These are phyloP conservation scores for Paracanthobrama guichenoti DNA, from an alignment of 2,113 vertebrate species.

Conservation along the genomic window DNA sequence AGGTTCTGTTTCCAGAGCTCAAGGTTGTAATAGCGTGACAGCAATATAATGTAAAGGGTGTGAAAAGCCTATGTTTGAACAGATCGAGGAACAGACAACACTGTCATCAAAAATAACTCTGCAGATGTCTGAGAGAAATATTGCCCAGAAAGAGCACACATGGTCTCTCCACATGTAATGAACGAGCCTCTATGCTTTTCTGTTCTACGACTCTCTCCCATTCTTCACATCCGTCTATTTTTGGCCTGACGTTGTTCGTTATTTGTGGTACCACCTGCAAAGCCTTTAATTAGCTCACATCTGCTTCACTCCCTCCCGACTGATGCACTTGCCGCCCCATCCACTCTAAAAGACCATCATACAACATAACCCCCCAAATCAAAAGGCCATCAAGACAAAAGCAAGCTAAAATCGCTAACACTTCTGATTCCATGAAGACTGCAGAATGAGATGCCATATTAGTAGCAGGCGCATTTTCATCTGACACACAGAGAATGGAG, in stretches of 20 bases:
- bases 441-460: constrained; percentile 22
- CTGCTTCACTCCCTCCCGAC: constrained; percentile 63
- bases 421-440: constrained; percentile 25
- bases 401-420: constrained; percentile 30
- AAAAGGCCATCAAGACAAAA: constrained; percentile 47
- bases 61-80: neutral
- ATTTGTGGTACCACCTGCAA: constrained; percentile 72
- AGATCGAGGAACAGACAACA: constrained; percentile 34
- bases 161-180: constrained; percentile 48
- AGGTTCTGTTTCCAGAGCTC: neutral
- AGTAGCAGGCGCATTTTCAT: neutral
- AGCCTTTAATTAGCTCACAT: constrained; percentile 78
- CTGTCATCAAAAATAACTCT: constrained; percentile 46
- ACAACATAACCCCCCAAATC: constrained; percentile 34
- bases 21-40: neutral
- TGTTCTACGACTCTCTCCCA: constrained; percentile 19
- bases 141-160: constrained; percentile 37
- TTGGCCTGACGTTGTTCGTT: constrained; percentile 62
- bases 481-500: constrained; percentile 6
- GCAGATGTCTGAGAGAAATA: constrained; percentile 52
- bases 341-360: constrained; percentile 42
- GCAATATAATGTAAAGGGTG: neutral
- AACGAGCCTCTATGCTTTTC: constrained; percentile 16
- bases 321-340: constrained; percentile 46
- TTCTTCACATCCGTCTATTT: constrained; percentile 63